Evolutionary conservation across 2,113 vertebrate species (phyloP), one percentile per base, ranked within the genome.

Genomic region (Lota lota): DNA sequence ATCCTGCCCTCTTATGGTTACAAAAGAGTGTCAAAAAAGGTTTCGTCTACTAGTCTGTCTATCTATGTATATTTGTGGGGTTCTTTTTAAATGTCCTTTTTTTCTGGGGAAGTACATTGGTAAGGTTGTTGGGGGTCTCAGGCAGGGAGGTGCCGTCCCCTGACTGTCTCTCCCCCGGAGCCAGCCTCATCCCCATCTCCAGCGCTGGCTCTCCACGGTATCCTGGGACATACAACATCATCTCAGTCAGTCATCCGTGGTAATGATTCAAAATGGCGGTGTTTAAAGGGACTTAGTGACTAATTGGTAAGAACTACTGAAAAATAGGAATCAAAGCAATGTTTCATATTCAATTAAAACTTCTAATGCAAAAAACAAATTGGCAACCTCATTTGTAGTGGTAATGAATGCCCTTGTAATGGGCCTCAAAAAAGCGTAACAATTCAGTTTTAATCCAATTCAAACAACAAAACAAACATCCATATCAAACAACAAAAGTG

Each of bases 141-240:
- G 97, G 97, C 28, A 99, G 93, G 67, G 97, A 98, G 0, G 97
- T 98, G 69, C 97, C 97, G 0, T 98, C 97, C 0, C 97, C 97
- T 4, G 97, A 96, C 86, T 98, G 97, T 61, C 97, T 93, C 86
- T 99, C 97, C 53, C 95, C 97, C 1, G 97, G 93, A 64, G 94
- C 92, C 81, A 97, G 88, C 77, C 94, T 92, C 80, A 94, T 92
- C 0, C 93, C 92, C 64, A 93, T 82, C 75, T 98, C 95, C 22
- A 89, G 73, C 0, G 88, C 74, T 0, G 90, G 90, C 68, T 98
- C 95, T 0, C 90, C 79, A 24, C 91, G 91, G 36, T 88, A 74
- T 66, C 91, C 92, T 92, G 28, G n/a, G 53, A 18, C 15, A 1
- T 14, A 57, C 1, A 18, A 66, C 64, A 71, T 60, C 73, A 12